phyloP scores from a whole-genome alignment of 2,797 vertebrate genomes.

The Hyperoplus immaculatus region DNA sequence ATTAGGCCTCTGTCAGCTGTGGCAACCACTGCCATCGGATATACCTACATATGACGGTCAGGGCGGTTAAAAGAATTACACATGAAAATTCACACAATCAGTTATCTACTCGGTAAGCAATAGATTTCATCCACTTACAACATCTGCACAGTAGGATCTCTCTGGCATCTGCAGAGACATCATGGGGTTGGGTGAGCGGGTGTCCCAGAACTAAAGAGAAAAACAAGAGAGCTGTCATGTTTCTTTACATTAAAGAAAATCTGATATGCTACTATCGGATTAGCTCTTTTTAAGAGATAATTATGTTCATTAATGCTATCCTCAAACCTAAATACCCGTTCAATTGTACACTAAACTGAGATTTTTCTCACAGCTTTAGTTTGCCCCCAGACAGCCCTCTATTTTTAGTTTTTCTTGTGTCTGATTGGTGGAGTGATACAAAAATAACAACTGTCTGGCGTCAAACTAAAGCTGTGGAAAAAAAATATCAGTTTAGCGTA shows the following conservation, averaged over 20 bases:
- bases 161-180: constrained; percentile 97
- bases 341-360: not conserved
- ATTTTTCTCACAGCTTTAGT: too few relatives aligned
- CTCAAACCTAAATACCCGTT: not conserved
- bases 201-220: constrained; percentile 95
- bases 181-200: constrained; percentile 96
- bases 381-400: not conserved
- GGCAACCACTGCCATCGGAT: constrained; percentile 98
- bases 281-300: not conserved
- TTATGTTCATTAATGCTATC: not conserved
- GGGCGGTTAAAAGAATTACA: not conserved
- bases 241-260: not conserved
- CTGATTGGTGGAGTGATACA: too few relatives aligned
- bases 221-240: constrained; percentile 15
- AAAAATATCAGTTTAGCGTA: too few relatives aligned
- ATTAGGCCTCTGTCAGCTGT: constrained; percentile 98
- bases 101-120: not conserved
- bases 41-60: constrained; percentile 84
- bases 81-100: not conserved
- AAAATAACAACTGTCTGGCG: too few relatives aligned
- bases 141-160: constrained; percentile 96
- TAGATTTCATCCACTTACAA: constrained; percentile 86
- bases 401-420: too few relatives aligned
- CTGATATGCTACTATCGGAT: not conserved
- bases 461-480: too few relatives aligned